These are phyloP conservation scores for Erethizon dorsatum DNA, from an alignment of 2,797 vertebrate species.

Conservation along the genomic window DNA sequence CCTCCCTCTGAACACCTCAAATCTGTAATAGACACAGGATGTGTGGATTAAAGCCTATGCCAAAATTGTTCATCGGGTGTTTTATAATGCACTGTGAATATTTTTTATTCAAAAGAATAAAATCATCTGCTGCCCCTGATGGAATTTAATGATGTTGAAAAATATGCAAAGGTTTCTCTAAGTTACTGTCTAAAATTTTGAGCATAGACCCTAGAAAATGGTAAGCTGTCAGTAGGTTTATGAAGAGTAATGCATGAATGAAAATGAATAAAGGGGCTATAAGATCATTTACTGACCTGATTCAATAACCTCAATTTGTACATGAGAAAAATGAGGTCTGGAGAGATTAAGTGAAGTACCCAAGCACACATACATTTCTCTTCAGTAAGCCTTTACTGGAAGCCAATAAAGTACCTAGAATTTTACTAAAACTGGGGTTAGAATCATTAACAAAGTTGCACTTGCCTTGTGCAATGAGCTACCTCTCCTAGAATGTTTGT, in stretches of 20 bases:
- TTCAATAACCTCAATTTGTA: neutral
- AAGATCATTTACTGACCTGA: neutral
- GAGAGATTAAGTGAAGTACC: neutral
- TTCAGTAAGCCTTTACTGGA: neutral
- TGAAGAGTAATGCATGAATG: neutral
- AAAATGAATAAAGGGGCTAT: neutral
- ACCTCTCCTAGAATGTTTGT: neutral
- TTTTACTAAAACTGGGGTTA: neutral
- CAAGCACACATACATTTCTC: neutral
- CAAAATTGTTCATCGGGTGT: neutral
- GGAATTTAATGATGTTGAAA: slow-evolving; percentile 30
- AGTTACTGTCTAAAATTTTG: neutral
- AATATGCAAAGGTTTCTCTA: neutral
- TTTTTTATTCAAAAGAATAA: slow-evolving; percentile 10
- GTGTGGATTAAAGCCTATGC: neutral
- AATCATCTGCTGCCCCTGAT: neutral
- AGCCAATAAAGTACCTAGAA: neutral
- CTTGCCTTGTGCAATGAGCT: neutral
- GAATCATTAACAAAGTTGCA: neutral
- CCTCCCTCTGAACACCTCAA: neutral
- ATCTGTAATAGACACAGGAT: neutral
- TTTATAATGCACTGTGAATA: slow-evolving; percentile 43
- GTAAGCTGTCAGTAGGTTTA: neutral
- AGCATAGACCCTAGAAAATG: neutral
- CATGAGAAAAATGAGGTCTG: neutral